A percentile compares a stretch with the other conserved stretches of the same genome.
Conservation (phyloP, 2,888 invertebrate genomes). For the Drosophila percnosoma region DNA sequence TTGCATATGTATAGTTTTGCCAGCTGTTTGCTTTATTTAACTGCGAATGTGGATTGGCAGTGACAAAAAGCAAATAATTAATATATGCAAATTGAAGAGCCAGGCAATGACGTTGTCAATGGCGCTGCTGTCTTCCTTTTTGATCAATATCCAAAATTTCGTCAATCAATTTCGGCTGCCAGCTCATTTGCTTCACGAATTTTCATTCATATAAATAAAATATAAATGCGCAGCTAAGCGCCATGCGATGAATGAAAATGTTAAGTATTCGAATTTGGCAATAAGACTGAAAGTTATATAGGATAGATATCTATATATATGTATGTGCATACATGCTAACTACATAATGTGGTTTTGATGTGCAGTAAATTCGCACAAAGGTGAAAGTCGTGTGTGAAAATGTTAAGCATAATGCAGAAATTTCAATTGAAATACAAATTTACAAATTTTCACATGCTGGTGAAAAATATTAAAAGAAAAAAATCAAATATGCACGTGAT, state of each 20-base stretch:
- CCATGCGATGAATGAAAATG: slow-evolving; percentile 52
- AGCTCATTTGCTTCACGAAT: slow-evolving; percentile 40
- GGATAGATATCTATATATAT: slow-evolving; percentile 19
- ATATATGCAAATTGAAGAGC: slow-evolving; percentile 13
- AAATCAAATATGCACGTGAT: slow-evolving; percentile 16
- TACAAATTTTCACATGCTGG: slow-evolving; percentile 38
- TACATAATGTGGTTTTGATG: slow-evolving; percentile 8
- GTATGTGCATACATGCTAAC: slow-evolving; percentile 8
- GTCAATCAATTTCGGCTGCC: slow-evolving; percentile 66
- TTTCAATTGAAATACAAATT: slow-evolving; percentile 44
- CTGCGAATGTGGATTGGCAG: slow-evolving; percentile 19
- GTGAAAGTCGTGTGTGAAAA: slow-evolving; percentile 49
- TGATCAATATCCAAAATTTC: slow-evolving; percentile 72
- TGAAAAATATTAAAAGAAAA: slow-evolving; percentile 6
- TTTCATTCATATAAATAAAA: slow-evolving; percentile 69
- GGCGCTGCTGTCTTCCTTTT: slow-evolving; percentile 28
- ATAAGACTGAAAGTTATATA: slow-evolving; percentile 37
- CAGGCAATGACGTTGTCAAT: slow-evolving; percentile 47
- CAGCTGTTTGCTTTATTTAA: slow-evolving; percentile 32
- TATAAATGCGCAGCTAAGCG: slow-evolving; percentile 45
- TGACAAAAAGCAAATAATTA: slow-evolving; percentile 7
- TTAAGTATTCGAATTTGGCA: slow-evolving; percentile 34
- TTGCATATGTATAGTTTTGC: slow-evolving; percentile 16
- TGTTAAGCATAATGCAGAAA: slow-evolving; percentile 34
- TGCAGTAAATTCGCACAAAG: slow-evolving; percentile 47